Evolutionary conservation across 2,888 invertebrate genomes (phyloP).

Genomic region (Protonemura montana): DNA sequence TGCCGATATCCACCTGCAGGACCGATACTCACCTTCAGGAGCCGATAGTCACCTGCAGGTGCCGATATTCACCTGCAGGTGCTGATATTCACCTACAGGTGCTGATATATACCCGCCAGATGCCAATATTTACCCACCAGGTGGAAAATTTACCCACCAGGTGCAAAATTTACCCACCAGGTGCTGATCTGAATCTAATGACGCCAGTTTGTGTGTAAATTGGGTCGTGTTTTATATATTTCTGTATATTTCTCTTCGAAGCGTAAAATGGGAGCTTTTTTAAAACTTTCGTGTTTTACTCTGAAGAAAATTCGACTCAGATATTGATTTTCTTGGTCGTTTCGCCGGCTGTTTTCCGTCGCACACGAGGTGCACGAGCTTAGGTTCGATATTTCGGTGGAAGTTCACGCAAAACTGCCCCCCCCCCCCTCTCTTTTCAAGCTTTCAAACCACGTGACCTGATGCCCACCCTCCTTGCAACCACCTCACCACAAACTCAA

Average conservation of each 20-base stretch:
- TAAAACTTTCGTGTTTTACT: not conserved
- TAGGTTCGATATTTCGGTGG: not conserved
- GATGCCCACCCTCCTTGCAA: not conserved
- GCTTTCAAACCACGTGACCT: not conserved
- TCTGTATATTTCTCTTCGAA: not conserved
- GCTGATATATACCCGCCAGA: too few relatives aligned
- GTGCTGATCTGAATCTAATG: too few relatives aligned
- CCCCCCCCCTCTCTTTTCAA: not conserved
- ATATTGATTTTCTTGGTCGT: not conserved
- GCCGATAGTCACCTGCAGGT: too few relatives aligned
- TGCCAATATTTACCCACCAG: too few relatives aligned
- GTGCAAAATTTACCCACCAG: too few relatives aligned
- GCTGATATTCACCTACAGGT: too few relatives aligned
- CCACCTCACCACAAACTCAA: too few relatives aligned
- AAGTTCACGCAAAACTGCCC: not conserved
- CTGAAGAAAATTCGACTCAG: not conserved
- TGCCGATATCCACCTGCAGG: too few relatives aligned
- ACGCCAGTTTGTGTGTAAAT: too few relatives aligned
- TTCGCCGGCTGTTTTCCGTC: not conserved
- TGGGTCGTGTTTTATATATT: not conserved
- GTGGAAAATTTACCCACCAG: too few relatives aligned
- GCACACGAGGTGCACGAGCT: not conserved
- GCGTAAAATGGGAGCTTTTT: not conserved
- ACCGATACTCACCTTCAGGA: too few relatives aligned
- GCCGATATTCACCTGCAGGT: too few relatives aligned